Evolutionary conservation across 2,113 vertebrate species (phyloP).

Genomic region (Paradoxurus hermaphroditus): DNA sequence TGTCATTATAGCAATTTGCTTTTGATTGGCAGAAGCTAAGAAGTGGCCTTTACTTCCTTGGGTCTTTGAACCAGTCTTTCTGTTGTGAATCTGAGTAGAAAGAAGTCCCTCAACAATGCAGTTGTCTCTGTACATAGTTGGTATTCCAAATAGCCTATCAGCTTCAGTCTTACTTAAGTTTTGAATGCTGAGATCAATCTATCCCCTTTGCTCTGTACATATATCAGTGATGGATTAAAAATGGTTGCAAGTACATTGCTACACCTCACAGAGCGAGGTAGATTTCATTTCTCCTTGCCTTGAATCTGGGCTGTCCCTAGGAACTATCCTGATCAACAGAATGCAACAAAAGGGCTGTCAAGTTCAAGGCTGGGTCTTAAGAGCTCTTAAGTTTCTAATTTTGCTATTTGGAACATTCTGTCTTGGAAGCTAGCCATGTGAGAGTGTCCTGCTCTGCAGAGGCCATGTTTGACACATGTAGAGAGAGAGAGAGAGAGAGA

Average conservation of each 20-base stretch:
- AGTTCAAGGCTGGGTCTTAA: neutral
- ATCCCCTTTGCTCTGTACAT: neutral
- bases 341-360: neutral
- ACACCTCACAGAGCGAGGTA: neutral
- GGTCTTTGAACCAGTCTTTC: neutral
- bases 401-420: neutral
- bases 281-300: neutral
- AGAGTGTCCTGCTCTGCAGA: neutral
- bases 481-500: neutral
- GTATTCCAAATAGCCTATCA: neutral
- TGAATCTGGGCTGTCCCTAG: neutral
- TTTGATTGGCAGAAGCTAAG: neutral
- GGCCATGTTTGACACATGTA: too few species aligned
- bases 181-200: neutral
- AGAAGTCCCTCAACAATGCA: neutral
- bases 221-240: neutral
- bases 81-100: neutral
- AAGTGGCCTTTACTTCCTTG: neutral
- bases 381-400: neutral
- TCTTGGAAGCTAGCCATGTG: neutral
- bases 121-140: neutral
- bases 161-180: neutral
- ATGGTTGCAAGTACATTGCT: neutral
- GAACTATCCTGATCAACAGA: neutral
- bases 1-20: neutral